Evolutionary conservation across 2,797 vertebrate species (phyloP).

Genomic region (Schizothorax lantsangensis): DNA sequence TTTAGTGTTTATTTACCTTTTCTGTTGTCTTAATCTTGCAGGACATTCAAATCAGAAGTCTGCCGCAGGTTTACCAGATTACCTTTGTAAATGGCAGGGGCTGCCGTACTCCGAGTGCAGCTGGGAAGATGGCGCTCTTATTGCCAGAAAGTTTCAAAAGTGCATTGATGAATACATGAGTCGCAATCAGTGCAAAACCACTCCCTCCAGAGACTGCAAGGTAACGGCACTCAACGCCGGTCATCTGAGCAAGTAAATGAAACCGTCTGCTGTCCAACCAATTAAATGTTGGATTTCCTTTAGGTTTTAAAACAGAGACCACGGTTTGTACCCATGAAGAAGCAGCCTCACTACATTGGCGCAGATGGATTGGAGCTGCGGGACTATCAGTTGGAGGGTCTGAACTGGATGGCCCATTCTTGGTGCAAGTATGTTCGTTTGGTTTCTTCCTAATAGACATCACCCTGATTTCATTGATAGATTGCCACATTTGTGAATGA

Average conservation of each 20-base stretch:
- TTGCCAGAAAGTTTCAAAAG: constrained; percentile 92
- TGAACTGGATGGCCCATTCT: constrained; percentile 99
- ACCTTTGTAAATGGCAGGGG: constrained; percentile 98
- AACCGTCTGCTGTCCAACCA: not conserved
- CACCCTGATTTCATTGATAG: not conserved
- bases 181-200: constrained; percentile 95
- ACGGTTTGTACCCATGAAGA: constrained; percentile 94
- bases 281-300: constrained; percentile 11
- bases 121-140: constrained; percentile 97
- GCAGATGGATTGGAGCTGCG: constrained; percentile 91
- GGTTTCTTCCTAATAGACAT: not conserved
- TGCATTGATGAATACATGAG: constrained; percentile 93
- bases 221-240: constrained; percentile 69
- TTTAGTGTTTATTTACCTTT: not conserved
- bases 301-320: constrained; percentile 96
- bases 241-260: not conserved
- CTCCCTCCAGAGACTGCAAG: constrained; percentile 96
- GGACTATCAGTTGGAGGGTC: constrained; percentile 95
- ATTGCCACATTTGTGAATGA: not conserved
- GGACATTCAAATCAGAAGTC: constrained; percentile 99
- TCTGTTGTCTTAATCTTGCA: constrained; percentile 67
- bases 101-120: constrained; percentile 97
- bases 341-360: constrained; percentile 92
- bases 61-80: constrained; percentile 95
- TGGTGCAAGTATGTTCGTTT: constrained; percentile 95